Evolutionary conservation across 2,797 vertebrate genomes (phyloP).

Genomic region (Rhyacichthys aspro): DNA sequence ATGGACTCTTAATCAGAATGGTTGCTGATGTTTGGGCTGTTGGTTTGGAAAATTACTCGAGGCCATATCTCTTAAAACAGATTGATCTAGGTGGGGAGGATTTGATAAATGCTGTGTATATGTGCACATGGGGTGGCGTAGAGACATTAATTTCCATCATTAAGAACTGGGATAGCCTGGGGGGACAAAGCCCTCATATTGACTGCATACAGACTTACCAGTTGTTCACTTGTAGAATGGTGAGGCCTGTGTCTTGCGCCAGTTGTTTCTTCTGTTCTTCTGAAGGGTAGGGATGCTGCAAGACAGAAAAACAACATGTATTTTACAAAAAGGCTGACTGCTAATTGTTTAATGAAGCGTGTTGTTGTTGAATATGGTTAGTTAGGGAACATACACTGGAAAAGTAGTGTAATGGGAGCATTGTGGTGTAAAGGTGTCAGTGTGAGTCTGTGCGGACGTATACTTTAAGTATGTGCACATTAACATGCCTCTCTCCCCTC

Average conservation of each 20-base stretch:
- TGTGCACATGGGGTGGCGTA: conserved; percentile 40
- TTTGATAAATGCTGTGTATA: conserved; percentile 62
- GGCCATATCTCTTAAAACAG: conserved; percentile 75
- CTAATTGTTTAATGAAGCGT: conserved; percentile 63
- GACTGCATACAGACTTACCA: conserved; percentile 86
- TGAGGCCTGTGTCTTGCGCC: conserved; percentile 99
- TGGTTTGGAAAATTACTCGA: conserved; percentile 73
- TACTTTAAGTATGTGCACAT: conserved; percentile 30
- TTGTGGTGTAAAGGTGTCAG: conserved; percentile 50
- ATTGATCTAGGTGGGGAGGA: conserved; percentile 76
- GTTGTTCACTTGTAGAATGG: conserved; percentile 99
- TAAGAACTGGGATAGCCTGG: conserved; percentile 76
- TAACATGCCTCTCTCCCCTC: conserved; percentile 26
- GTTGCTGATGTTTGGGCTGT: conserved; percentile 64
- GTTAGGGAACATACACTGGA: conserved; percentile 39
- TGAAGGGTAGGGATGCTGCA: conserved; percentile 97
- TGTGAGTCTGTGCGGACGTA: conserved; percentile 31
- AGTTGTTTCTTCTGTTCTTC: conserved; percentile 99
- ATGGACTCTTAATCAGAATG: conserved; percentile 64
- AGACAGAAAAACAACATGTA: conserved; percentile 38
- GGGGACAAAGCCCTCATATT: conserved; percentile 62
- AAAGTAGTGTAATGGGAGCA: conserved; percentile 76
- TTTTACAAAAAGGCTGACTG: conserved; percentile 47
- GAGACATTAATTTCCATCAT: conserved; percentile 80
- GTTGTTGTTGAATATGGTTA: conserved; percentile 36